Evolutionary conservation across 2,113 vertebrate species (phyloP).

Genomic region (Glareola pratincola): DNA sequence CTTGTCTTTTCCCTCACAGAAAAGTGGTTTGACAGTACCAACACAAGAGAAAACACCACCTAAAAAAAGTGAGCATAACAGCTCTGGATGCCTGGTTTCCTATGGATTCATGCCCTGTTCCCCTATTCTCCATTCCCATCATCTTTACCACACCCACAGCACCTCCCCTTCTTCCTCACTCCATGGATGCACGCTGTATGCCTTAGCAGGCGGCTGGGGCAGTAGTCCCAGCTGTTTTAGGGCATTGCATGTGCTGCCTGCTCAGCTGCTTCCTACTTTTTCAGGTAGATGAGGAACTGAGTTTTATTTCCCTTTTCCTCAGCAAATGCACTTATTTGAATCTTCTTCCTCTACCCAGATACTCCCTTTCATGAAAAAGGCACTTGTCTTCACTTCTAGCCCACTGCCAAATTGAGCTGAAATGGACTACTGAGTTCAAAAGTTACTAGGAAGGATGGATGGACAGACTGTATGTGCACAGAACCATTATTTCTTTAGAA

Average conservation of each 20-base stretch:
- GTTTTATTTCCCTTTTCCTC: not conserved
- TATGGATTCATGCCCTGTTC: not conserved
- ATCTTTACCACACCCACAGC: not conserved
- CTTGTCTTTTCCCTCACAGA: not conserved
- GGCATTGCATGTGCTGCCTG: not conserved
- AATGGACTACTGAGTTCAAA: not conserved
- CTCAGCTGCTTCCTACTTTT: not conserved
- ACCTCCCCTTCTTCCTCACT: not conserved
- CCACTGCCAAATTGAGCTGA: not conserved
- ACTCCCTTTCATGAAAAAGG: not conserved
- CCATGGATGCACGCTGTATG: rapidly evolving
- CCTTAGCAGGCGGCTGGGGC: not conserved
- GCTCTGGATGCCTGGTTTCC: not conserved
- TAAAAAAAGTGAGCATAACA: not conserved
- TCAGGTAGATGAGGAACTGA: not conserved
- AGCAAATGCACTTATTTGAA: not conserved
- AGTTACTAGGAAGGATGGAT: not conserved
- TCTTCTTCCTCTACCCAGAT: not conserved
- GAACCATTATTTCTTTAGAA: not conserved
- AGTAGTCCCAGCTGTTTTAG: not conserved
- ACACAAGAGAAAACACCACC: not conserved
- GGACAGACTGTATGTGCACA: not conserved
- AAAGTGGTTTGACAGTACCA: not conserved
- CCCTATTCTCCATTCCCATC: not conserved
- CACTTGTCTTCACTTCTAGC: not conserved